phyloP scores from a whole-genome alignment of 2,888 invertebrate genomes.

The Hymenopus coronatus region DNA sequence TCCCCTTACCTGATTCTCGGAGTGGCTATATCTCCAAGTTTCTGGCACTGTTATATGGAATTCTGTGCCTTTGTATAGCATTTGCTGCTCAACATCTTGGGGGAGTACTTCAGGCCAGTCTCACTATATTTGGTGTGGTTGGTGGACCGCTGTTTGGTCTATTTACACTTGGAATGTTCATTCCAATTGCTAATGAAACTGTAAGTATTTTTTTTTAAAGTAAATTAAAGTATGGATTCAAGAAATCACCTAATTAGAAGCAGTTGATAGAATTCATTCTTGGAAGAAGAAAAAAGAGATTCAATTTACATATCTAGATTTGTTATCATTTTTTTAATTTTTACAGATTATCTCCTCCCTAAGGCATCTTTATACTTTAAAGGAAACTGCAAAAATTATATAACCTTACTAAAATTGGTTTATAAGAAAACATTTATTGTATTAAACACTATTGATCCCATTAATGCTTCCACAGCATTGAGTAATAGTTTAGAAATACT shows the following conservation, averaged over 20 bases:
- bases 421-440: too few species aligned
- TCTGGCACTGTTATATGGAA: constrained; percentile 69
- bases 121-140: constrained; percentile 83
- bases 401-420: too few species aligned
- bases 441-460: too few species aligned
- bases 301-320: too few species aligned
- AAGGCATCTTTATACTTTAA: neutral
- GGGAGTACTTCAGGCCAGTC: constrained; percentile 80
- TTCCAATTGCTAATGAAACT: constrained; percentile 67
- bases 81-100: constrained; percentile 80
- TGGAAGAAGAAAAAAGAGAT: neutral
- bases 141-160: constrained; percentile 85
- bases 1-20: constrained; percentile 25
- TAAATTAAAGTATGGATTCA: too few species aligned
- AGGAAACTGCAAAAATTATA: neutral
- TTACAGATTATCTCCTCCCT: neutral
- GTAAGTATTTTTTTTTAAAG: constrained; percentile 45
- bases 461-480: too few species aligned
- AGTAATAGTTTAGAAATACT: too few species aligned
- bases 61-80: constrained; percentile 74
- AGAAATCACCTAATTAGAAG: too few species aligned
- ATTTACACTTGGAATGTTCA: constrained; percentile 83
- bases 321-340: neutral
- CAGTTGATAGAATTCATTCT: too few species aligned
- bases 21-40: constrained; percentile 38